These are phyloP conservation scores for Enhydra lutris DNA, from an alignment of 2,113 vertebrate species.

Conservation along the genomic window DNA sequence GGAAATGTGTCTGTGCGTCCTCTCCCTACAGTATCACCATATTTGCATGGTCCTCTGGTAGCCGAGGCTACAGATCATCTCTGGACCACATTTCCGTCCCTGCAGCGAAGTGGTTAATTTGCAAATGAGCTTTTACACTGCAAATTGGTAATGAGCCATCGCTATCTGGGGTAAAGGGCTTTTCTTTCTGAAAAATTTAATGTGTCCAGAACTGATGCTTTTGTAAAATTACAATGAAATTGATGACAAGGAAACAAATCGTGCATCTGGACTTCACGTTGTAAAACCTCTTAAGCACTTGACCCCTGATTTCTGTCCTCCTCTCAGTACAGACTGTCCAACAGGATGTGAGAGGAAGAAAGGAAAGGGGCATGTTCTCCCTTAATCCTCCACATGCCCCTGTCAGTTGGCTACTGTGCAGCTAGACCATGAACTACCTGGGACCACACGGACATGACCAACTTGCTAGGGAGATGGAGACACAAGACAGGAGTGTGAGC, in stretches of 20 bases:
- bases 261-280: background rate
- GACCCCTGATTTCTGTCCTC: background rate
- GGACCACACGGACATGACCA: background rate
- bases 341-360: background rate
- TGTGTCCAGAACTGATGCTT: background rate
- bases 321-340: rapidly evolving
- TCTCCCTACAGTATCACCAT: background rate
- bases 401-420: background rate
- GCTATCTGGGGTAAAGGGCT: background rate
- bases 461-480: background rate
- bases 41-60: rapidly evolving
- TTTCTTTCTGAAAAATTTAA: background rate
- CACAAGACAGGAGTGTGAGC: background rate
- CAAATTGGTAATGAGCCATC: background rate
- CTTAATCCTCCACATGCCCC: no score
- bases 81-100: background rate
- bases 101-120: background rate
- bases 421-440: background rate
- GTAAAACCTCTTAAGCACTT: background rate
- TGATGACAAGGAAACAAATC: background rate
- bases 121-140: background rate
- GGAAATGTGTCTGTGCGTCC: rapidly evolving
- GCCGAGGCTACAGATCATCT: background rate
- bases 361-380: background rate
- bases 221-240: background rate